Evolutionary conservation across 2,113 vertebrate genomes (phyloP), one percentile per base, ranked within the genome.

Genomic region (Orcinus orca): DNA sequence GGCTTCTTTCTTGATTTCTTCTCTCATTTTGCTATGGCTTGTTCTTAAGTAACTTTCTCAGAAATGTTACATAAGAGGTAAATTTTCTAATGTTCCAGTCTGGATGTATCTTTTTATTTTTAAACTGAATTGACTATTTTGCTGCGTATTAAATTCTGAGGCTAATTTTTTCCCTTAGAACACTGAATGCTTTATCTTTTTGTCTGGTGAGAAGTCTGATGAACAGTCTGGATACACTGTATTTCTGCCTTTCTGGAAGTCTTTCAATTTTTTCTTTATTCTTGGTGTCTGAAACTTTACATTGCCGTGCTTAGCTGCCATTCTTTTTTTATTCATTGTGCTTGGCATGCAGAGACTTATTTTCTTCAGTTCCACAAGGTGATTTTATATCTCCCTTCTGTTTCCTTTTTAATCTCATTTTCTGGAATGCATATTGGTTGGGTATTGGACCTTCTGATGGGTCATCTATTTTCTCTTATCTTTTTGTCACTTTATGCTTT

Each of bases 31-130:
- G 5, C 36, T 91, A 10, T 23, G 5, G 8, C 25, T 81, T 18
- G 53, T 74, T 88, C 63, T 86, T 33, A 86, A 70, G 74, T 82
- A 77, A 79, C 31, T 26, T 96, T 83, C 83, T 94, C 55, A 91
- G 55, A 88, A 92, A 96, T 88, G 38, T 82, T 50, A 89, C 15
- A 6, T 63, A 50, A 93, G 71, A 94, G 50, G 7, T 87, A 63
- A 79, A 80, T 95, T 82, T 87, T 95, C 79, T 82, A 93, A 65
- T 33, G 29, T 88, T 90, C 36, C 3, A 74, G 25, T 73, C 44
- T 93, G 36, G 21, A 85, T 31, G 77, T 71, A 13, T 33, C 58
- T n/a, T 82, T 83, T 82, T 74, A 38, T 86, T 88, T 88, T 73
- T 65, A 76, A 90, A 67, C 60, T 79, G 70, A 84, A 50, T 8